Evolutionary conservation across 1,140 invertebrate genomes (phyloP).

Genomic region (Anoplophora glabripennis): DNA sequence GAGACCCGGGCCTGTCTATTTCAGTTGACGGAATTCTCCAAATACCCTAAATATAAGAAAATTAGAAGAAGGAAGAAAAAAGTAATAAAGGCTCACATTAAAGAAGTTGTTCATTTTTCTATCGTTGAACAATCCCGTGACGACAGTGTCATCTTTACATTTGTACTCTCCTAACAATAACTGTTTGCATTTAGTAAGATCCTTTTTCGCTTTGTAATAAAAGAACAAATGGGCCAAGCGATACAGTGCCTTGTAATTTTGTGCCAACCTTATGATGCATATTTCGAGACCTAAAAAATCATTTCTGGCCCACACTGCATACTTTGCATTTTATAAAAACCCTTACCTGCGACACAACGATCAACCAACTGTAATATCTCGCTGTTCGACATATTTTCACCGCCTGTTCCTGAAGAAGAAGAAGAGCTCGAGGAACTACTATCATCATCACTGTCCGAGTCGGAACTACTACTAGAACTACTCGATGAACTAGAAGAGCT

Average conservation of each 20-base stretch:
- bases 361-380: slow-evolving; percentile 43
- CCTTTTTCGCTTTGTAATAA: slow-evolving; percentile 65
- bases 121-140: slow-evolving; percentile 81
- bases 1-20: slow-evolving; percentile 87
- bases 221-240: slow-evolving; percentile 81
- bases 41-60: slow-evolving; percentile 62
- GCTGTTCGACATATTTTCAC: slow-evolving; percentile 38
- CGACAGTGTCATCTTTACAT: slow-evolving; percentile 59
- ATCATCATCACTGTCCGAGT: slow-evolving; percentile 44
- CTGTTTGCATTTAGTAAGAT: slow-evolving; percentile 67
- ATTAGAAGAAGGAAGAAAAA: not conserved
- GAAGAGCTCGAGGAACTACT: slow-evolving; percentile 38
- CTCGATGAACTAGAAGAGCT: slow-evolving; percentile 29
- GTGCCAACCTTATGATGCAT: slow-evolving; percentile 79
- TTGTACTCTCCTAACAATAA: slow-evolving; percentile 67
- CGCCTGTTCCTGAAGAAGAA: slow-evolving; percentile 35
- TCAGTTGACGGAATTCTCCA: slow-evolving; percentile 89
- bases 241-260: slow-evolving; percentile 92
- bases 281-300: slow-evolving; percentile 72
- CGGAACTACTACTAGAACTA: slow-evolving; percentile 35
- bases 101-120: slow-evolving; percentile 86
- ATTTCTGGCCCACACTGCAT: not conserved
- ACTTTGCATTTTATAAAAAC: not conserved
- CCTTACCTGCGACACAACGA: slow-evolving; percentile 38
- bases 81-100: slow-evolving; percentile 61